Evolutionary conservation across 2,888 invertebrate species (phyloP), one percentile per base, ranked within the genome.

Genomic region (Drosophila lacicola): DNA sequence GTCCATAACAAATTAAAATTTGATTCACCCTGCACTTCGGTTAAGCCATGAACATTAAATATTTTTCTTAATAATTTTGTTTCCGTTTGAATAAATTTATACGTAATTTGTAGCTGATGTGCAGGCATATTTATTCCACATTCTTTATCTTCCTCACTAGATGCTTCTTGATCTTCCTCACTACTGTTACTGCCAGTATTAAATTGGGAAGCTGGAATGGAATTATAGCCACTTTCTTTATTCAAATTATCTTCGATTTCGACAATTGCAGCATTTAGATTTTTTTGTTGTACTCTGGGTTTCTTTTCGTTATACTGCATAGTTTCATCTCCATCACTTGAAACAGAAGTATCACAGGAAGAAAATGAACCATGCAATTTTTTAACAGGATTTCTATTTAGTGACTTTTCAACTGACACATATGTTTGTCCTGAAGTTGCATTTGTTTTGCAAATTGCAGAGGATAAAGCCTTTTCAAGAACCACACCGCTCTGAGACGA

Each of bases 1-100:
- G 98, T 97, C 98, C 98, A 98, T 55, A 98, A 92, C 46, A 98
- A 93, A 92, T 97, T 98, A 92, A 96, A 98, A 90, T 95, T 95
- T 29, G 94, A 93, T 90, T 96, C 96, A 62, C 95, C 95, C 0
- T 91, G 88, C 17, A 95, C 94, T 93, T 97, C 97, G 50, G 93
- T 93, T 21, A 97, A 93, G 0, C 97, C 97, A 90, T 97, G 97
- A 10, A 96, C 95, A 88, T 95, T 95, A 14, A 97, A 94, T 55
- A 97, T 92, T 75, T 96, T 95, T 70, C 95, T 94, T 51, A 97
- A 93, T 41, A 97, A 93, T 91, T 96, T 96, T 0, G 97, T 96
- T 92, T 97, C 97, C 6, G 96, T 96, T 92, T 97, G 96, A 72
- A 95, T 94, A 72, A 95, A 94, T 92, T 96, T 97, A 92, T 96